A percentile compares a stretch with the other conserved stretches of the same genome.
phyloP scores from a whole-genome alignment of 2,113 vertebrate genomes.

The Myrmecophaga tridactyla region DNA sequence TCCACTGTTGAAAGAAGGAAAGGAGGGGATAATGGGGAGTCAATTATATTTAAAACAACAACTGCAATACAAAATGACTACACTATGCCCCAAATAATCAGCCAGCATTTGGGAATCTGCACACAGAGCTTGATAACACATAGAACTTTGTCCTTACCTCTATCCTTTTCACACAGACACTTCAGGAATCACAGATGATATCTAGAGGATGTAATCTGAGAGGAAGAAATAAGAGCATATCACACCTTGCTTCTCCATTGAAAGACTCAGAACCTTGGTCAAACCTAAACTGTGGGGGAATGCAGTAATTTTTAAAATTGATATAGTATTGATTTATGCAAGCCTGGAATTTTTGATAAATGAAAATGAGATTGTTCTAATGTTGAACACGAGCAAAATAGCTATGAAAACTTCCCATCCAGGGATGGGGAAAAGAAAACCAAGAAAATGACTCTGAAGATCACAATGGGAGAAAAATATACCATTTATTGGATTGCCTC shows the following conservation, averaged over 20 bases:
- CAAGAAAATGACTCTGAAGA: background rate
- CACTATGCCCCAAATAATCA: fast-evolving
- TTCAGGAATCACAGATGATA: background rate
- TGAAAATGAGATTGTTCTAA: background rate
- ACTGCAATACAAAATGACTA: background rate
- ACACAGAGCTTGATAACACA: background rate
- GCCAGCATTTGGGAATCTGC: background rate
- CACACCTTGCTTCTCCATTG: fast-evolving
- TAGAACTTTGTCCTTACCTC: fast-evolving
- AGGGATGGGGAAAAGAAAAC: background rate
- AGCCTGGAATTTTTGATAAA: background rate
- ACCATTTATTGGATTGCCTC: background rate
- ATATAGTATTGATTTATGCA: background rate
- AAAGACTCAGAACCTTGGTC: background rate
- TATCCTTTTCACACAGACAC: background rate
- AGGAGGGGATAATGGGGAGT: background rate
- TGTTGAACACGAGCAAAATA: background rate
- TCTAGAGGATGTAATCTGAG: fast-evolving
- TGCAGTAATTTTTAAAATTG: background rate
- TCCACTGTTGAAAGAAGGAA: fast-evolving
- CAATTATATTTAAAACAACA: background rate
- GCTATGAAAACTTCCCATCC: too few species aligned
- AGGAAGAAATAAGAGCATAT: background rate
- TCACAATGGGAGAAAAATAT: background rate
- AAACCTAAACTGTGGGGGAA: background rate